Evolutionary conservation across 2,113 vertebrate species (phyloP).

Genomic region (Crypturellus undulatus): DNA sequence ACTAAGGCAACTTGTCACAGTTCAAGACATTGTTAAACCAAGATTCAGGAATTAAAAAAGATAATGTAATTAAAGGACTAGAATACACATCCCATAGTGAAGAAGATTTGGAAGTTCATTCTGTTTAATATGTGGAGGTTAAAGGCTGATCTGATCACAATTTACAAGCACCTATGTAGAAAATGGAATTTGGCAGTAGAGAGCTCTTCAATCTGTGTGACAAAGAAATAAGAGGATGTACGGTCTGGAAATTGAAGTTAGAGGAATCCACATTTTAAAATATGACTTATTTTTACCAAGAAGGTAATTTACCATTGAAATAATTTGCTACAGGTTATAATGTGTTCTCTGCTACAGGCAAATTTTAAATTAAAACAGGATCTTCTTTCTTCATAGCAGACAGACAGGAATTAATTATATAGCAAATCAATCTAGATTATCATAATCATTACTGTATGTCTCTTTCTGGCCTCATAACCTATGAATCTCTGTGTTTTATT

Average conservation of each 20-base stretch:
- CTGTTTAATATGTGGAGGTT: conserved; percentile 34
- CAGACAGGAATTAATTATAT: conserved; percentile 51
- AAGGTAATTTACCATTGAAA: conserved; percentile 35
- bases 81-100: not conserved
- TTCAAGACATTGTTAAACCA: not conserved
- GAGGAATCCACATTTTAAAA: conserved; percentile 41
- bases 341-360: conserved; percentile 15
- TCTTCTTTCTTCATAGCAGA: conserved; percentile 41
- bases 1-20: not conserved
- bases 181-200: conserved; percentile 39
- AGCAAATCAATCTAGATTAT: conserved; percentile 48
- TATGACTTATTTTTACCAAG: conserved; percentile 19
- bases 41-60: not conserved
- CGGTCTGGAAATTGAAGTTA: not conserved
- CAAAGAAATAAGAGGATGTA: not conserved
- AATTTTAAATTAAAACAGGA: conserved; percentile 54
- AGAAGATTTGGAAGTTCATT: conserved; percentile 15
- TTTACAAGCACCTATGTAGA: conserved; percentile 3
- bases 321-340: conserved; percentile 41
- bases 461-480: conserved; percentile 47
- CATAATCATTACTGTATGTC: not conserved
- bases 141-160: conserved; percentile 2
- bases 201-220: not conserved
- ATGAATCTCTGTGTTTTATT: conserved; percentile 36
- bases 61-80: conserved; percentile 21